These are phyloP conservation scores for Myotis brandtii DNA, from an alignment of 2,113 vertebrate species.

Conservation along the genomic window DNA sequence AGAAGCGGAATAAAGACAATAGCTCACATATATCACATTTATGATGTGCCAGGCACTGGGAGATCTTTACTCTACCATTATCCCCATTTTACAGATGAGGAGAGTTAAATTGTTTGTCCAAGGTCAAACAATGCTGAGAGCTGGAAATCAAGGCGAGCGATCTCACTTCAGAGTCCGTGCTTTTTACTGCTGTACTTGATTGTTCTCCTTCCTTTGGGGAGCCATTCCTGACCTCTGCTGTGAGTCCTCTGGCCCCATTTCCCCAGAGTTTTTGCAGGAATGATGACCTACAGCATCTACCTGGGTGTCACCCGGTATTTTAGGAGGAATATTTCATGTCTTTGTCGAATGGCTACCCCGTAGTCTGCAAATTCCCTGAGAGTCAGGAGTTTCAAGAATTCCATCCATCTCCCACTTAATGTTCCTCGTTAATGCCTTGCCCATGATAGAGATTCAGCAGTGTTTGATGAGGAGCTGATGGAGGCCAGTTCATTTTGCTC, in stretches of 20 bases:
- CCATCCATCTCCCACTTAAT: neutral
- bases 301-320: neutral
- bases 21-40: neutral
- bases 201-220: neutral
- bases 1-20: neutral
- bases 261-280: neutral
- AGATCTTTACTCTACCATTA: neutral
- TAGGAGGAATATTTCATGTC: neutral
- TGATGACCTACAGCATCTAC: neutral
- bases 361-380: neutral
- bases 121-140: neutral
- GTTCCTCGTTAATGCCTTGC: neutral
- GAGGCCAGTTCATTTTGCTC: neutral
- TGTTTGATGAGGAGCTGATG: neutral
- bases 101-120: neutral
- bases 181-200: fast-evolving
- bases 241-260: neutral
- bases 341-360: neutral
- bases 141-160: neutral
- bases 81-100: neutral
- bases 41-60: neutral
- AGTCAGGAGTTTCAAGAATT: neutral
- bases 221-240: neutral
- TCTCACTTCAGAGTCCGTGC: neutral
- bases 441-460: neutral